Conservation (phyloP, 2,113 vertebrate species). For the Ciconia stormi region DNA sequence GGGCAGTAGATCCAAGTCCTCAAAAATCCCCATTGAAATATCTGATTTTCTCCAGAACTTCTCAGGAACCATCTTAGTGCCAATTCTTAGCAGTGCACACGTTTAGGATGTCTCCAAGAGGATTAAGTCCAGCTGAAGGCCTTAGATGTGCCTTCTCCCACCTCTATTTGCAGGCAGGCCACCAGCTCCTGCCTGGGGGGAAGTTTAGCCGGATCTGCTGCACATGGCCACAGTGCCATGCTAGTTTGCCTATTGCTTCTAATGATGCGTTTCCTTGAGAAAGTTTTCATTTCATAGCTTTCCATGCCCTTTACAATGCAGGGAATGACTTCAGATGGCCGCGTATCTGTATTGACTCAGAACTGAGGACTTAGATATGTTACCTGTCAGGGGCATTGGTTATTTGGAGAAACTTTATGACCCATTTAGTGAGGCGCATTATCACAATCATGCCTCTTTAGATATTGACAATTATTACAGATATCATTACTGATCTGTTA, state of each 20-base stretch:
- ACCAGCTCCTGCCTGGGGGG: not conserved
- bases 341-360: not conserved
- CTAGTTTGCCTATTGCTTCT: not conserved
- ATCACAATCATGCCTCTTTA: not conserved
- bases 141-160: not conserved
- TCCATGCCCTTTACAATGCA: not conserved
- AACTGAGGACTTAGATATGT: not conserved
- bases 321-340: not conserved
- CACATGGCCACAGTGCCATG: not conserved
- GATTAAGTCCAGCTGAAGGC: not conserved
- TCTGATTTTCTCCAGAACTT: not conserved
- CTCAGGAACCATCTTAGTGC: not conserved
- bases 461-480: not conserved
- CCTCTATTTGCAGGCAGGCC: not conserved
- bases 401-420: not conserved
- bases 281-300: not conserved
- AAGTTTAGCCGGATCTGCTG: not conserved
- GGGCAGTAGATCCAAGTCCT: not conserved
- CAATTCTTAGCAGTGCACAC: not conserved
- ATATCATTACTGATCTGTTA: no score
- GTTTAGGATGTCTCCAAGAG: not conserved
- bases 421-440: not conserved
- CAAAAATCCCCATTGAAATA: not conserved
- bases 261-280: not conserved
- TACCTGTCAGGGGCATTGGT: not conserved